phyloP scores from a whole-genome alignment of 2,797 vertebrate genomes.

The Pempheris klunzingeri region DNA sequence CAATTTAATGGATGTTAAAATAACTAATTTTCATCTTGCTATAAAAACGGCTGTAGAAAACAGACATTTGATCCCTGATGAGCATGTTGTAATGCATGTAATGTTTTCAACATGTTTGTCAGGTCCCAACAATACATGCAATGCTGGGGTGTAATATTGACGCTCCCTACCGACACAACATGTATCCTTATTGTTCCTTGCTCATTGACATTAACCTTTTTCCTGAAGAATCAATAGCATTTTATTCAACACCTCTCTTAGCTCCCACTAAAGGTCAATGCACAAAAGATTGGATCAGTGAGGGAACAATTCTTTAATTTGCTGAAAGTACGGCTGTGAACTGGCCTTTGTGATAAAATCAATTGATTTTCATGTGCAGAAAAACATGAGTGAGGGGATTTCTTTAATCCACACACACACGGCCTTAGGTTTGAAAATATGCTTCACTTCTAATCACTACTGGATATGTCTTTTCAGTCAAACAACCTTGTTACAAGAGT shows the following conservation, averaged over 20 bases:
- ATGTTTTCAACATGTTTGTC: not conserved
- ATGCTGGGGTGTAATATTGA: conserved; percentile 8
- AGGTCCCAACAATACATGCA: not conserved
- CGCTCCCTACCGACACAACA: conserved; percentile 29
- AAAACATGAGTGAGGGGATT: conserved; percentile 27
- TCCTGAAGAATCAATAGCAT: conserved; percentile 67
- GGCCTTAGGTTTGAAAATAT: conserved; percentile 48
- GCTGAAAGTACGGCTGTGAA: conserved; percentile 30
- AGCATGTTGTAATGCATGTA: no score
- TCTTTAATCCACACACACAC: conserved; percentile 43
- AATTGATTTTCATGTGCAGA: conserved; percentile 54
- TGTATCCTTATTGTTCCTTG: conserved; percentile 45
- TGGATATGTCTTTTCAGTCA: conserved; percentile 44
- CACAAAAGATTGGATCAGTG: conserved; percentile 67
- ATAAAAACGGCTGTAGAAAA: not conserved
- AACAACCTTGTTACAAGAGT: conserved; percentile 62
- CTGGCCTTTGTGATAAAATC: conserved; percentile 59
- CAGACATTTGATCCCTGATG: not conserved
- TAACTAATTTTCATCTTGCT: not conserved
- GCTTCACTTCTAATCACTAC: conserved; percentile 36
- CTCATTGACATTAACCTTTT: conserved; percentile 72
- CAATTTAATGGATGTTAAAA: not conserved
- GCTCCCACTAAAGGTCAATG: conserved; percentile 77
- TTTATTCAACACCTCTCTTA: conserved; percentile 69
- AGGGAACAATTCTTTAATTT: conserved; percentile 64